Conservation (phyloP, 2,113 vertebrate genomes). For the Ellobius talpinus region DNA sequence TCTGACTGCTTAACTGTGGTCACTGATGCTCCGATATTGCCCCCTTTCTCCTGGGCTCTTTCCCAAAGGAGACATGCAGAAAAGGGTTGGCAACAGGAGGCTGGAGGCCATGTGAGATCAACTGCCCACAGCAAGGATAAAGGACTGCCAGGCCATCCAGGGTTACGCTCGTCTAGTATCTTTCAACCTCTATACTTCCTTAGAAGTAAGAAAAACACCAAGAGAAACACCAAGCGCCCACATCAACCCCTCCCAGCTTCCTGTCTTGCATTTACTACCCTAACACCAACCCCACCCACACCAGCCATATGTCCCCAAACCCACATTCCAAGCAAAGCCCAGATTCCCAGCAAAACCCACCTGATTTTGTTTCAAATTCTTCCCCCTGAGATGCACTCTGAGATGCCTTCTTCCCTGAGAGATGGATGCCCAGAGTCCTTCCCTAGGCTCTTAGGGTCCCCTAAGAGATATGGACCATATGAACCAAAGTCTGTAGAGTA, state of each 20-base stretch:
- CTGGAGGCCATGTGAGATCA: background rate
- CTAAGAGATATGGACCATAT: background rate
- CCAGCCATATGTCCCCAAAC: conserved; percentile 35
- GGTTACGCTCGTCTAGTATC: background rate
- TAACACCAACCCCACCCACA: background rate
- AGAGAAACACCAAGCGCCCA: background rate
- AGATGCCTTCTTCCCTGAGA: background rate
- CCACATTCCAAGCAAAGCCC: conserved; percentile 41
- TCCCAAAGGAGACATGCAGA: background rate
- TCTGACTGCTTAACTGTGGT: background rate
- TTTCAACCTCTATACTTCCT: background rate
- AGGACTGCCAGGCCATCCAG: background rate
- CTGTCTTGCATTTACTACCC: background rate
- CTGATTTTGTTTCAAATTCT: conserved; percentile 47
- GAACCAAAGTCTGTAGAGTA: conserved; percentile 4
- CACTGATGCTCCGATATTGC: background rate
- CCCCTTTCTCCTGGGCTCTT: background rate
- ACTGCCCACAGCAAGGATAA: background rate
- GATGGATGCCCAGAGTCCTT: background rate
- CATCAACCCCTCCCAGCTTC: background rate
- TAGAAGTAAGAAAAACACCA: background rate
- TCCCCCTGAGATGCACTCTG: background rate
- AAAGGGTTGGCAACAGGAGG: background rate
- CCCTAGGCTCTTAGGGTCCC: background rate
- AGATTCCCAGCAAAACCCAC: conserved; percentile 49